phyloP scores from a whole-genome alignment of 2,888 invertebrate genomes.

The Melinaea menophilus region DNA sequence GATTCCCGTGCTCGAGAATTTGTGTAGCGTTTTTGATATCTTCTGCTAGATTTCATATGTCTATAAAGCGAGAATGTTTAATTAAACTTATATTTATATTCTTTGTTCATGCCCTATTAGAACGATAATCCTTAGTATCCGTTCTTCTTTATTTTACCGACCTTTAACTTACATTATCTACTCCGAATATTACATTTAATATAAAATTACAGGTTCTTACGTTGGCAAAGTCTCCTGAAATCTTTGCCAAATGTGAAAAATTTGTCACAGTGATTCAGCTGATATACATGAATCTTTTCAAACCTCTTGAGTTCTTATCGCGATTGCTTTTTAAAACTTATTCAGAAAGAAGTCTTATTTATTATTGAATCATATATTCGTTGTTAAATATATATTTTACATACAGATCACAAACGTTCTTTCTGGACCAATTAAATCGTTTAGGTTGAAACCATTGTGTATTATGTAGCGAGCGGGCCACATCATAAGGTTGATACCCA shows the following conservation, averaged over 20 bases:
- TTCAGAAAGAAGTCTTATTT: not conserved
- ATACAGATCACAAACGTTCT: no score
- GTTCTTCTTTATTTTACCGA: no score
- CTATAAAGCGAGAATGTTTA: conserved; percentile 84
- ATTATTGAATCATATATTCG: no score
- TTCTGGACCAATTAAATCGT: no score
- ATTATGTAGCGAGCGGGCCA: conserved; percentile 95
- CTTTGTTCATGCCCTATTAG: no score
- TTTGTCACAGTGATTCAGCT: not conserved
- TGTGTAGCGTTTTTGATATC: conserved; percentile 95
- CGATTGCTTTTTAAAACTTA: not conserved
- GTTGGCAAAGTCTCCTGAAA: not conserved
- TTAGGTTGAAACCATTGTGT: conserved; percentile 97
- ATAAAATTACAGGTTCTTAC: not conserved
- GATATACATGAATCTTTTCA: conserved; percentile 1
- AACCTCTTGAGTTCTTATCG: conserved; percentile 1
- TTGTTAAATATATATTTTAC: no score
- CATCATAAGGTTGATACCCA: conserved; percentile 92
- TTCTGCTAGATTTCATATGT: conserved; percentile 94
- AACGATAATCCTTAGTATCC: no score
- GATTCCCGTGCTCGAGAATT: conserved; percentile 94
- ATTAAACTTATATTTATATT: no score
- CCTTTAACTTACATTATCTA: no score
- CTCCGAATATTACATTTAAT: no score
- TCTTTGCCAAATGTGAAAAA: not conserved